phyloP scores from a whole-genome alignment of 2,113 vertebrate species.

The Bucco capensis region DNA sequence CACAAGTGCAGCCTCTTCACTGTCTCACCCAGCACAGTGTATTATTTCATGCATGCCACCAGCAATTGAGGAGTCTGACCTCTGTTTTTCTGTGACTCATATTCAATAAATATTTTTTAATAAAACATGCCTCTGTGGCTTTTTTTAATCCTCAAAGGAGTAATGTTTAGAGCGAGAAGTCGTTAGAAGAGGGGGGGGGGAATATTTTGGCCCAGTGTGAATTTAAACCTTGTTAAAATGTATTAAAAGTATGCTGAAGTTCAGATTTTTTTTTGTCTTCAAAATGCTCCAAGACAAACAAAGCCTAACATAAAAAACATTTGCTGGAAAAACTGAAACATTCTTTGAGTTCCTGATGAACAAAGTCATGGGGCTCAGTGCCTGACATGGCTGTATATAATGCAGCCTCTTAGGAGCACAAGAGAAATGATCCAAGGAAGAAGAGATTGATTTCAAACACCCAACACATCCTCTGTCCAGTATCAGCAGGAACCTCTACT shows the following conservation, averaged over 20 bases:
- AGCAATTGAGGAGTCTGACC: conserved; percentile 16
- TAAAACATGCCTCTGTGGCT: conserved; percentile 40
- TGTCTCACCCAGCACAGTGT: background rate
- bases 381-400: conserved; percentile 29
- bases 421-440: conserved; percentile 48
- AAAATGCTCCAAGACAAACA: conserved; percentile 64
- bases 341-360: conserved; percentile 49
- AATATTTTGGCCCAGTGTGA: conserved; percentile 33
- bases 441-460: conserved; percentile 55
- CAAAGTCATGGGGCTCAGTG: conserved; percentile 25
- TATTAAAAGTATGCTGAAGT: conserved; percentile 51
- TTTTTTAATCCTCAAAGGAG: conserved; percentile 60
- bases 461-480: conserved; percentile 36
- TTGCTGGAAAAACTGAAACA: conserved; percentile 55
- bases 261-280: conserved; percentile 46
- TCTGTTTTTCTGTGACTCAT: conserved; percentile 47
- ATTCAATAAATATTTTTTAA: conserved; percentile 54
- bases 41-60: conserved; percentile 16
- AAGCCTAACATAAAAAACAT: conserved; percentile 55
- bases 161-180: background rate
- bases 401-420: conserved; percentile 27
- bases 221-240: conserved; percentile 65
- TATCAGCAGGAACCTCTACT: conserved; percentile 43
- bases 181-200: background rate
- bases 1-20: fast-evolving